Percentiles rank a stretch among this genome's conserved stretches.
Evolutionary conservation across 2,888 invertebrate genomes (phyloP).

Genomic region (Baronia brevicornis): DNA sequence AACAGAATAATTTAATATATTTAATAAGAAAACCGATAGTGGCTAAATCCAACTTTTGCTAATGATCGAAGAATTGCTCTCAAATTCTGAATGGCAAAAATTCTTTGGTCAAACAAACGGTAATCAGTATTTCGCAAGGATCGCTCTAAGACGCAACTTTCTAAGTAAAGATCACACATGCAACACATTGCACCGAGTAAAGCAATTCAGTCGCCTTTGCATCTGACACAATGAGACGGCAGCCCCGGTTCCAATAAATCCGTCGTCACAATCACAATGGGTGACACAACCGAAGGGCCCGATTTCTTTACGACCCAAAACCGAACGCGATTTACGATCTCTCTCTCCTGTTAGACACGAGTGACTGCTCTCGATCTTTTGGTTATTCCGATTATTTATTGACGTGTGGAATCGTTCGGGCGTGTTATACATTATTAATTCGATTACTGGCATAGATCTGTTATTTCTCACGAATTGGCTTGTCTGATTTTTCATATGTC

Average conservation of each 20-base stretch:
- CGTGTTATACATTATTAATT: conserved; percentile 33
- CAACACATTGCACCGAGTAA: conserved; percentile 2
- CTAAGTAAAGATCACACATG: conserved; percentile 9
- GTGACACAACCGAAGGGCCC: conserved; percentile 35
- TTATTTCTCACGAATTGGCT: conserved; percentile 29
- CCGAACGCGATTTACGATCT: conserved; percentile 45
- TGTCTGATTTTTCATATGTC: too few relatives aligned
- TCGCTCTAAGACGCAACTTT: conserved; percentile 1
- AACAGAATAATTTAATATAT: too few relatives aligned
- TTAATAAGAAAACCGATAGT: too few relatives aligned
- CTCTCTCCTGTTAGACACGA: conserved; percentile 37
- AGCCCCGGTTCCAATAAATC: conserved; percentile 20
- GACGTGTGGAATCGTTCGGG: conserved; percentile 29
- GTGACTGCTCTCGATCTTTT: conserved; percentile 26
- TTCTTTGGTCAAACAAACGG: too few relatives aligned
- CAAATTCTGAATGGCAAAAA: too few relatives aligned
- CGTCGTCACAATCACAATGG: conserved; percentile 24
- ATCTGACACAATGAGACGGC: conserved; percentile 9
- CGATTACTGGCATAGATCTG: conserved; percentile 26
- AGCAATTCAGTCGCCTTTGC: conserved; percentile 4
- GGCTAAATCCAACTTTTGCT: too few relatives aligned
- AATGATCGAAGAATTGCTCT: too few relatives aligned
- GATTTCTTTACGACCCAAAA: conserved; percentile 61
- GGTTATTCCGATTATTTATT: conserved; percentile 30
- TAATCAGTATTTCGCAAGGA: conserved; percentile 11